phyloP scores from a whole-genome alignment of 2,888 invertebrate species.

The Epinotia demarniana region DNA sequence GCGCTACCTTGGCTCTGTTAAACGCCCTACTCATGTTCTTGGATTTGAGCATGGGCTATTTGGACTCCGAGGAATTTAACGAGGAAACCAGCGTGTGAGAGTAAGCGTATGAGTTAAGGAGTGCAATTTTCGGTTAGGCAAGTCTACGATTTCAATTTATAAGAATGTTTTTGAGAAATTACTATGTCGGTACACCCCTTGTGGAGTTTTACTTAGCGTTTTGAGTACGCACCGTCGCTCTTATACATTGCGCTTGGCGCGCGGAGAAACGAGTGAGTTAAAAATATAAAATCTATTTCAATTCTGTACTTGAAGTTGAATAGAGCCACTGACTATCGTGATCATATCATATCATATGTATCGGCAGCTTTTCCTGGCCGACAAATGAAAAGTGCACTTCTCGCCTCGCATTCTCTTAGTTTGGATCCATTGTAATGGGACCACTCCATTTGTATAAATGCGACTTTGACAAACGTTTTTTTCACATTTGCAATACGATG shows the following conservation, averaged over 20 bases:
- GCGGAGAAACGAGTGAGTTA: background rate
- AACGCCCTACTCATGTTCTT: conserved; percentile 72
- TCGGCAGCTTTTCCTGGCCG: conserved; percentile 7
- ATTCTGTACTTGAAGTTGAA: background rate
- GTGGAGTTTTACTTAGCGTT: background rate
- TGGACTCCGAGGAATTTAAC: conserved; percentile 53
- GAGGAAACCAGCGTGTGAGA: conserved; percentile 63
- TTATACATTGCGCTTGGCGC: background rate
- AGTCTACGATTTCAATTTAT: too few relatives aligned
- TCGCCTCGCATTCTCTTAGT: conserved; percentile 47
- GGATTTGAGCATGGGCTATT: conserved; percentile 74
- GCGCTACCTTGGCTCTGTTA: conserved; percentile 62
- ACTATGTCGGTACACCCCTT: too few relatives aligned
- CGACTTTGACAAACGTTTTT: conserved; percentile 46
- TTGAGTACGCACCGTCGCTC: background rate
- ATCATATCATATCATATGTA: too few relatives aligned
- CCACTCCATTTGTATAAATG: conserved; percentile 50
- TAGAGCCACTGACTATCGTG: background rate
- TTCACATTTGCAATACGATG: too few relatives aligned
- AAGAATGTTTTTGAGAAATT: too few relatives aligned
- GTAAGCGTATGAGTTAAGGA: conserved; percentile 46
- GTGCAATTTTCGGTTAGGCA: background rate
- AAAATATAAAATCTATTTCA: background rate
- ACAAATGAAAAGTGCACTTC: conserved; percentile 19
- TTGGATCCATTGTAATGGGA: background rate